Evolutionary conservation across 1,140 invertebrate species (phyloP).

Genomic region (Microplitis mediator): DNA sequence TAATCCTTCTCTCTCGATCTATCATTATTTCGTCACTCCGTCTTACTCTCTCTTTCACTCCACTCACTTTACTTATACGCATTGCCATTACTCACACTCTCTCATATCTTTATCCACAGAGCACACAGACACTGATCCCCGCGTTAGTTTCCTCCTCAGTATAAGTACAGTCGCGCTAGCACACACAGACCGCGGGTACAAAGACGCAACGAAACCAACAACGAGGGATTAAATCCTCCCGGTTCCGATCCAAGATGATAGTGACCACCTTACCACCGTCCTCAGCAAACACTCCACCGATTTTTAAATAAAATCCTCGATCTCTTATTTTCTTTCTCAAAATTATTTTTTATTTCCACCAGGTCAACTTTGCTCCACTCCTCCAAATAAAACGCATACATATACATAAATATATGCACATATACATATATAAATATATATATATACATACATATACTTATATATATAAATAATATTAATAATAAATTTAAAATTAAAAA

Average conservation of each 20-base stretch:
- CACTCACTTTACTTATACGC: not conserved
- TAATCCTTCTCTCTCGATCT: slow-evolving; percentile 4
- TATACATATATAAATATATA: too few relatives aligned
- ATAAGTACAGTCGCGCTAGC: not conserved
- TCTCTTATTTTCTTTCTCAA: not conserved
- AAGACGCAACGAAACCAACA: not conserved
- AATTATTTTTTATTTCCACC: not conserved
- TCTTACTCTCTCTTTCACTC: not conserved
- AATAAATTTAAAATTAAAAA: not conserved
- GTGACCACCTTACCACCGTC: not conserved
- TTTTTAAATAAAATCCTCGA: not conserved
- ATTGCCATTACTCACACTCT: not conserved
- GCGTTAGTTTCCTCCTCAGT: not conserved
- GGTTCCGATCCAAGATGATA: not conserved
- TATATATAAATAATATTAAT: not conserved
- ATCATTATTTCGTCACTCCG: not conserved
- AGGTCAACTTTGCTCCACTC: not conserved
- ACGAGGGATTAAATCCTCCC: too few relatives aligned
- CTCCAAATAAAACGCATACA: not conserved
- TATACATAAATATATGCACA: too few relatives aligned
- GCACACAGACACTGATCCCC: not conserved
- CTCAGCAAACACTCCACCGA: slow-evolving; percentile 5
- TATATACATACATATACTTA: too few relatives aligned
- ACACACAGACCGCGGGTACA: not conserved
- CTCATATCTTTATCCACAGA: not conserved